Evolutionary conservation across 2,888 invertebrate species (phyloP).

Genomic region (Platycnemis pennipes): DNA sequence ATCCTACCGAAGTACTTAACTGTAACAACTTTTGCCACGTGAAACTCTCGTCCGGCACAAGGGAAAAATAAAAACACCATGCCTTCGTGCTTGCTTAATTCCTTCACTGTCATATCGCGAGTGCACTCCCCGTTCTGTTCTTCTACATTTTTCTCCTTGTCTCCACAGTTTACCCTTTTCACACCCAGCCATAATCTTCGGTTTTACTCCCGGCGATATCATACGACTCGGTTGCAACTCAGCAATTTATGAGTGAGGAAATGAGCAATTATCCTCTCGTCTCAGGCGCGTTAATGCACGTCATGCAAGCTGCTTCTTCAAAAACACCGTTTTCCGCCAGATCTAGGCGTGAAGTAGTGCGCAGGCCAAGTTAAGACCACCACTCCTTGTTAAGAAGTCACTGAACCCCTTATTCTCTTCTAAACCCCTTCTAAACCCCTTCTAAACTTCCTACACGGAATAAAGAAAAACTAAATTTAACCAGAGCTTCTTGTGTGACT

Average conservation of each 20-base stretch:
- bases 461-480: too few species aligned
- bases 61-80: background rate
- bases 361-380: background rate
- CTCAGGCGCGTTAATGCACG: background rate
- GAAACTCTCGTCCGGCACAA: background rate
- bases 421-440: too few species aligned
- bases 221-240: background rate
- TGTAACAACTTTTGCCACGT: background rate
- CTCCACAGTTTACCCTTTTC: background rate
- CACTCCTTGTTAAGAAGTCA: background rate
- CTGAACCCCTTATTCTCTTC: background rate
- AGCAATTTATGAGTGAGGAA: background rate
- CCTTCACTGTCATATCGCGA: background rate
- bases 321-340: background rate
- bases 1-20: background rate
- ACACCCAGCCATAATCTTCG: constrained; percentile 8
- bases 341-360: background rate
- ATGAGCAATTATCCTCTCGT: background rate
- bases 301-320: background rate
- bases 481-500: too few species aligned
- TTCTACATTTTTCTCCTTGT: background rate
- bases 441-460: too few species aligned
- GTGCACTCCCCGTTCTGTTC: background rate
- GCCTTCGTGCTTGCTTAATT: background rate
- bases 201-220: constrained; percentile 4